Evolutionary conservation across 2,113 vertebrate species (phyloP).

Genomic region (Pitta sordida): DNA sequence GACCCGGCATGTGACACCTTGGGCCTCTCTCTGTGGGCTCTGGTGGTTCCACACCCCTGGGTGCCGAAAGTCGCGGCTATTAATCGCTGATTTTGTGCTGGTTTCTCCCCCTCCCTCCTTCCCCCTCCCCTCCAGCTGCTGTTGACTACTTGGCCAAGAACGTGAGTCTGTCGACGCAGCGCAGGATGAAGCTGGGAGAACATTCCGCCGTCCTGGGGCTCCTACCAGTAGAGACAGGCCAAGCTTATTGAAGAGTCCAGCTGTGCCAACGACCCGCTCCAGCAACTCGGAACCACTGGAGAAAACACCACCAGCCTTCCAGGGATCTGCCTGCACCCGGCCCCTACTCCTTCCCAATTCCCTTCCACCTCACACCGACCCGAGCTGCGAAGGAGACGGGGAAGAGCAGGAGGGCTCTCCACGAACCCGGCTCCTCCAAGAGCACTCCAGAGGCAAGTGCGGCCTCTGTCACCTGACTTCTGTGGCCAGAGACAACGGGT

Average conservation of each 20-base stretch:
- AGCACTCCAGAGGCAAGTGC: not conserved
- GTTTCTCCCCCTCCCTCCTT: not conserved
- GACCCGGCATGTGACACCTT: not conserved
- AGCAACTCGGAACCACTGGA: not conserved
- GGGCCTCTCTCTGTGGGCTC: not conserved
- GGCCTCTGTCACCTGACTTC: not conserved
- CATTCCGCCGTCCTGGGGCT: constrained; percentile 96
- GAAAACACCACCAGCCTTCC: constrained; percentile 24
- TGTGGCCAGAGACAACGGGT: constrained; percentile 5
- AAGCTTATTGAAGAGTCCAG: constrained; percentile 83
- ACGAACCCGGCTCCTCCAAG: not conserved
- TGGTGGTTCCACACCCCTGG: not conserved
- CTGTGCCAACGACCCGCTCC: not conserved
- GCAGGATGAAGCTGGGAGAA: constrained; percentile 97
- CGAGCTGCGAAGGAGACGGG: not conserved
- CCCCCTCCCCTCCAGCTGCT: constrained; percentile 75
- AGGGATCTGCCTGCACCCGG: not conserved
- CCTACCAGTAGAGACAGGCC: constrained; percentile 97
- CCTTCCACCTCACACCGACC: not conserved
- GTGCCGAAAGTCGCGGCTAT: not conserved
- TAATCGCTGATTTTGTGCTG: not conserved
- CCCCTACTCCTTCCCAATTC: not conserved
- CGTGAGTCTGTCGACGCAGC: constrained; percentile 95
- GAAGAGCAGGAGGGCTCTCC: not conserved
- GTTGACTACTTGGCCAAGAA: constrained; percentile 99